Percentiles rank a stretch among this genome's conserved stretches.
phyloP scores from a whole-genome alignment of 2,797 vertebrate genomes.

The Aldrovandia affinis region DNA sequence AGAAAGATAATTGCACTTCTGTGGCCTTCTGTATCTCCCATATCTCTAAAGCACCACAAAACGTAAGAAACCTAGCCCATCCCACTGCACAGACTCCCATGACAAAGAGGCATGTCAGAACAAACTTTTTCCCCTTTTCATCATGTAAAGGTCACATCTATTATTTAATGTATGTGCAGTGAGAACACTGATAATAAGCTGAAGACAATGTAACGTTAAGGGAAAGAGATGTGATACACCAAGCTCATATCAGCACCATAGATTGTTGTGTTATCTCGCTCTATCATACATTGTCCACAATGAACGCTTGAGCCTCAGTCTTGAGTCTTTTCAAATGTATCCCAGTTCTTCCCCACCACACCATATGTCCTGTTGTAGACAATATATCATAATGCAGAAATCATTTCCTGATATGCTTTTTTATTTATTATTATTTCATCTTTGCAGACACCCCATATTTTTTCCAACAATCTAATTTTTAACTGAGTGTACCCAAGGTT shows the following conservation, averaged over 20 bases:
- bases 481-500: not conserved
- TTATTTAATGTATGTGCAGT: conserved; percentile 25
- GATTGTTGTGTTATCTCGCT: conserved; percentile 12
- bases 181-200: conserved; percentile 26
- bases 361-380: not conserved
- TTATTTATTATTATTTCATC: not conserved
- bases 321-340: not conserved
- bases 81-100: not conserved
- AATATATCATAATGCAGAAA: not conserved
- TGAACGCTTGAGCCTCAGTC: not conserved
- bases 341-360: not conserved
- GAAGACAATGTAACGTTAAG: conserved; percentile 11
- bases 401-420: not conserved
- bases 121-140: conserved; percentile 3
- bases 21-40: not conserved
- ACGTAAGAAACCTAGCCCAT: not conserved
- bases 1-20: conserved; percentile 6
- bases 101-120: conserved; percentile 8
- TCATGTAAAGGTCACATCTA: conserved; percentile 21
- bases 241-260: conserved; percentile 1
- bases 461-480: not conserved
- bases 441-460: not conserved
- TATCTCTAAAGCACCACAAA: not conserved
- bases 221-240: not conserved
- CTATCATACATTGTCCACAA: not conserved